Conservation (phyloP, 1,140 invertebrate genomes). For the Drosophila bifasciata region DNA sequence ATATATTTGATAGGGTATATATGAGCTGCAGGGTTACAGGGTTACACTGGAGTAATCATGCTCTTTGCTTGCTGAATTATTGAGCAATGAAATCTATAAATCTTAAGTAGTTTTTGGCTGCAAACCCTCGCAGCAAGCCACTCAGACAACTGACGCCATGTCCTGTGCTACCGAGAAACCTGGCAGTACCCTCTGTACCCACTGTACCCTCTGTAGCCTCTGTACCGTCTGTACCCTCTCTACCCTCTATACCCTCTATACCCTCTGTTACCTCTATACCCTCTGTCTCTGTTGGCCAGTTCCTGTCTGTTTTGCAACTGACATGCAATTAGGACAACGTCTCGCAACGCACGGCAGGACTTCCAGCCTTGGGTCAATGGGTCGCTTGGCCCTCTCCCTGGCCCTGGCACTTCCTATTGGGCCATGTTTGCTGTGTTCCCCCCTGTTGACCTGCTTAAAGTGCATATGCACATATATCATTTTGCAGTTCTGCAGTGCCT, state of each 20-base stretch:
- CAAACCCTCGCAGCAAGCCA: constrained; percentile 61
- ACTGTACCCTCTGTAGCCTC: constrained; percentile 7
- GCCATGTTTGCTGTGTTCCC: constrained; percentile 18
- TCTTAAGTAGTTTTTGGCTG: neutral
- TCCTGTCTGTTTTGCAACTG: constrained; percentile 24
- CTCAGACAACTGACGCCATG: constrained; percentile 66
- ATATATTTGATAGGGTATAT: neutral
- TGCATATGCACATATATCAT: constrained; percentile 63
- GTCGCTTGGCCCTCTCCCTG: constrained; percentile 25
- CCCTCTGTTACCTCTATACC: constrained; percentile 1
- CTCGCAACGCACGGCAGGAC: constrained; percentile 68
- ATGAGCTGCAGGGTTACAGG: too few species aligned
- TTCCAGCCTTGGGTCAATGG: constrained; percentile 52
- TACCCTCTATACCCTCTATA: neutral
- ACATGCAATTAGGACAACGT: constrained; percentile 63
- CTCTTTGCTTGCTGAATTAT: neutral
- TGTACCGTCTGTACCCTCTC: constrained; percentile 3
- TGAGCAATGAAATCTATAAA: neutral
- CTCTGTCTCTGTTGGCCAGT: constrained; percentile 25
- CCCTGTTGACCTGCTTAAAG: constrained; percentile 65
- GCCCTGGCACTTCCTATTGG: constrained; percentile 61
- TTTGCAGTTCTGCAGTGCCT: constrained; percentile 46
- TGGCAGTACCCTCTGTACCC: neutral
- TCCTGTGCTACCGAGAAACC: constrained; percentile 46
- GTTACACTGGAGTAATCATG: too few species aligned